Evolutionary conservation across 2,888 invertebrate species (phyloP).

Genomic region (Perdita meconis): DNA sequence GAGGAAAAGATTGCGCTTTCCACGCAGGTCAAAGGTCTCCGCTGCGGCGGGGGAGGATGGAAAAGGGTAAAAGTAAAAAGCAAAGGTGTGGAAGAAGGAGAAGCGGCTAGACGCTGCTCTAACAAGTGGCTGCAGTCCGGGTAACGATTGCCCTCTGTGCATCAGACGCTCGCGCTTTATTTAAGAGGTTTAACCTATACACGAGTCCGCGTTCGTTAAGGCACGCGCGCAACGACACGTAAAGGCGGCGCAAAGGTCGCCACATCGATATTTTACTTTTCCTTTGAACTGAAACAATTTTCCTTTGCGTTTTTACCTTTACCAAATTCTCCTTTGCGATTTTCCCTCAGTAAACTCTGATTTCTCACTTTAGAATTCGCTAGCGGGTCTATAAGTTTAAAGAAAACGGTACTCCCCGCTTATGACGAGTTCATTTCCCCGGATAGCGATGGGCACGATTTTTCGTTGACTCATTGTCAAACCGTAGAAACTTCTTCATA

Average conservation of each 20-base stretch:
- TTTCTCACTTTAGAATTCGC: slow-evolving; percentile 11
- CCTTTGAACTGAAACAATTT: slow-evolving; percentile 46
- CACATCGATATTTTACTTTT: slow-evolving; percentile 33
- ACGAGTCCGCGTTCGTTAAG: slow-evolving; percentile 19
- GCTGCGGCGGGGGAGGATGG: slow-evolving; percentile 14
- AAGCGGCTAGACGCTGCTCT: slow-evolving; percentile 73
- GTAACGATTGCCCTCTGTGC: slow-evolving; percentile 76
- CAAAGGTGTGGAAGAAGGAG: slow-evolving; percentile 29
- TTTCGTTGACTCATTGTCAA: too few species aligned
- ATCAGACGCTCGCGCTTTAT: slow-evolving; percentile 61
- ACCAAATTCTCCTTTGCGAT: slow-evolving; percentile 26
- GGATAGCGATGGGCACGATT: too few species aligned
- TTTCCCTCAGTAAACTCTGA: slow-evolving; percentile 15
- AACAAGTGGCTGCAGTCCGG: slow-evolving; percentile 78
- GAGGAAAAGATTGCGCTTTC: slow-evolving; percentile 20
- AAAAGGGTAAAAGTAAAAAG: slow-evolving; percentile 23
- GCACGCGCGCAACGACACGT: slow-evolving; percentile 8
- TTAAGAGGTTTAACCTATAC: slow-evolving; percentile 62
- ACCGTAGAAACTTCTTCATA: too few species aligned
- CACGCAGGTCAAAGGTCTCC: slow-evolving; percentile 53
- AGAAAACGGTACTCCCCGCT: too few species aligned
- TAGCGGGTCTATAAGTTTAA: neutral
- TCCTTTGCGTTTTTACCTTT: too few species aligned
- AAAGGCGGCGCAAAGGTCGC: slow-evolving; percentile 53
- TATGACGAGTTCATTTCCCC: too few species aligned